Conservation (phyloP, 2,797 vertebrate species). For the Myotis planiceps region DNA sequence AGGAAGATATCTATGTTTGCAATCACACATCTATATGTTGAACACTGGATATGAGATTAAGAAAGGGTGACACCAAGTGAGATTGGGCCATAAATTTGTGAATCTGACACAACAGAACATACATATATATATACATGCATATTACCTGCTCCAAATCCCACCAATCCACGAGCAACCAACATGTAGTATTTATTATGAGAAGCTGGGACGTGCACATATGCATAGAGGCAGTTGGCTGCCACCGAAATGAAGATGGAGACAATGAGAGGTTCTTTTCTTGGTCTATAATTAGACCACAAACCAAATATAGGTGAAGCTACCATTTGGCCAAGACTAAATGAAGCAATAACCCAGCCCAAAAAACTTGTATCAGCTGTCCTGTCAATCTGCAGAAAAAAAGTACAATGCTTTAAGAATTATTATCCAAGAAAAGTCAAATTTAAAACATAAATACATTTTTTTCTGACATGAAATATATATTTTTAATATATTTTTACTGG, state of each 20-base stretch:
- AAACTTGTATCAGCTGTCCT: slow-evolving; percentile 91
- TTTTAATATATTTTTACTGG: too few relatives aligned
- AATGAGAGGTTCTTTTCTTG: slow-evolving; percentile 92
- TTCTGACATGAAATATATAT: slow-evolving; percentile 1
- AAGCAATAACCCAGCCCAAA: slow-evolving; percentile 97
- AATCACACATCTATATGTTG: neutral
- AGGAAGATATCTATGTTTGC: neutral
- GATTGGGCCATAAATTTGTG: neutral
- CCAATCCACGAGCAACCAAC: slow-evolving; percentile 92
- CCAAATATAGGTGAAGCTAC: slow-evolving; percentile 95
- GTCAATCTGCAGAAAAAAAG: slow-evolving; percentile 90
- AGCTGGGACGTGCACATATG: slow-evolving; percentile 91
- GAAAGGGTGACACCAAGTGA: neutral
- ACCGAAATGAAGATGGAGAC: slow-evolving; percentile 94
- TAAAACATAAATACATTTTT: slow-evolving; percentile 35
- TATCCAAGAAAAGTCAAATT: neutral
- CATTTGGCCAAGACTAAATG: slow-evolving; percentile 98
- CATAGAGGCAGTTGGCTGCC: slow-evolving; percentile 94
- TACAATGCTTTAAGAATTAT: slow-evolving; percentile 18
- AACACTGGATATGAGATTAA: neutral
- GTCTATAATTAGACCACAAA: slow-evolving; percentile 95
- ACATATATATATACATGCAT: neutral
- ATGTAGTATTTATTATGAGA: slow-evolving; percentile 95
- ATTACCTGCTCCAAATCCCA: slow-evolving; percentile 98
- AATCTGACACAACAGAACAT: neutral